Base-by-base conservation (phyloP, 2,888 invertebrate species). In the Agonopterix arenella region DNA sequence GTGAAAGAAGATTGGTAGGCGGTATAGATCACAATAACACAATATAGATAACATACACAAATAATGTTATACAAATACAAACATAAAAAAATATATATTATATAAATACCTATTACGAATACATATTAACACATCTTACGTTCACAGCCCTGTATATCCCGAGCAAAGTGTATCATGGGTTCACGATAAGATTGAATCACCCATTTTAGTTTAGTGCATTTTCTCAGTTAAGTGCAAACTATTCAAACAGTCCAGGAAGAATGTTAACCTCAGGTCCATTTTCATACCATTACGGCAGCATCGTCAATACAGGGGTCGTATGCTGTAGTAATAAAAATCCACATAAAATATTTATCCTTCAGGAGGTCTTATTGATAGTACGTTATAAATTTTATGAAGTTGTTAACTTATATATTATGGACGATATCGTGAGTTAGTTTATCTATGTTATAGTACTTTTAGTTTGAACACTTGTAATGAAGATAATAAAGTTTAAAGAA, bases 321-420 rank as follows among this genome's bases (percentile, higher is more conserved):
- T 52, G 62, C 62, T 61, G 51, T 51, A 58, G 65, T 66, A 64
- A 71, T 77, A 74, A 75, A 72, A 70, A 62, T 55, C 51, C 54
- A 57, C 68, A 68, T 80, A 73, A 82, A 83, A 79, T 76, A 77
- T 79, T 74, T 76, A 76, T 72, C 59, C 60, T 62, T 63, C 58
- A 65, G 67, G 61, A 68, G 63, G 65, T 70, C 64, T 72, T 74
- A 80, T 81, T 77, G 79, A 81, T 77, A 71, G 78, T 73, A 61
- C 68, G 75, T 75, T 77, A 76, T 76, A 73, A 80, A 80, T 59
- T 80, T 82, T 79, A 83, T 79, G 75, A 73, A 77, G 80, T 76
- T 74, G 72, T 80, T 79, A 79, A 76, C 69, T 79, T 80, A 79
- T 75, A 78, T 40, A 28, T 28, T 75, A 66, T 59, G 62, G 57